A percentile compares a stretch with the other conserved stretches of the same genome.
Evolutionary conservation across 2,113 vertebrate genomes (phyloP).

Genomic region (Mobula birostris): DNA sequence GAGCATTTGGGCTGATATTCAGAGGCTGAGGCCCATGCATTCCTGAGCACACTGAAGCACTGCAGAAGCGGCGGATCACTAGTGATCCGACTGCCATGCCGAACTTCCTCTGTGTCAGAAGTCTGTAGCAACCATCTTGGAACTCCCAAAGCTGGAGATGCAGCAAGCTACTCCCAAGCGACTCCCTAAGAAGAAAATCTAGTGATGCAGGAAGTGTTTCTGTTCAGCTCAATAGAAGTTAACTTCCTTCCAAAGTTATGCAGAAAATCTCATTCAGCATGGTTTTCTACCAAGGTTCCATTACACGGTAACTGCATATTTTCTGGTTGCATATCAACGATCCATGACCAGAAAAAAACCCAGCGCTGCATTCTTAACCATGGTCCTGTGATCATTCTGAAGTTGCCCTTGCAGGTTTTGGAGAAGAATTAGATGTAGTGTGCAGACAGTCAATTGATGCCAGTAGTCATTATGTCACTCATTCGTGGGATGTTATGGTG

Average conservation of each 20-base stretch:
- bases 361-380: not conserved
- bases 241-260: not conserved
- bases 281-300: not conserved
- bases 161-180: no score
- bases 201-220: not conserved
- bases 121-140: no score
- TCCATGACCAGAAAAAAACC: not conserved
- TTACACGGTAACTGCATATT: not conserved
- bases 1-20: no score
- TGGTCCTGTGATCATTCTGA: not conserved
- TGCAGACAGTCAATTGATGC: not conserved
- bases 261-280: no score
- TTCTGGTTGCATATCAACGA: not conserved
- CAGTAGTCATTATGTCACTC: not conserved
- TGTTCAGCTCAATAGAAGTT: not conserved
- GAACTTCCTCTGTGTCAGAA: no score
- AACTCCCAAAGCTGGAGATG: no score
- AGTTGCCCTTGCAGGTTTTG: not conserved
- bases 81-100: no score
- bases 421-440: not conserved
- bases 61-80: no score
- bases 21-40: no score
- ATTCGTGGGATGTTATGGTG: no score
- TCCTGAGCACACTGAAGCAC: no score
- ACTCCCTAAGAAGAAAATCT: no score